phyloP scores from a whole-genome alignment of 23 tunicate genomes.

The Phallusia fumigata region DNA sequence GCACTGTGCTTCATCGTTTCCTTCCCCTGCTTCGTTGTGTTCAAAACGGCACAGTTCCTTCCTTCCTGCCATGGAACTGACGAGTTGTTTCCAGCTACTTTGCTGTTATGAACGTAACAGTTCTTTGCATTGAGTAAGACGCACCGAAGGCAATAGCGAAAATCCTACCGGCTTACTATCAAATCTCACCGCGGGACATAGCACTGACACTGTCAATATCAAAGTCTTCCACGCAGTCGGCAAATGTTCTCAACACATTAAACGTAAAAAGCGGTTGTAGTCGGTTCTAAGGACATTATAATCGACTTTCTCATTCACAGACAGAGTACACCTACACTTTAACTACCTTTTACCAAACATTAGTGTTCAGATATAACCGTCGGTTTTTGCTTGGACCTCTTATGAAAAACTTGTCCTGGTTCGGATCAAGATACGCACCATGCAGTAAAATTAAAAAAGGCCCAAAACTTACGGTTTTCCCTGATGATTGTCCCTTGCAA shows the following conservation, averaged over 20 bases:
- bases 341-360: too few relatives aligned
- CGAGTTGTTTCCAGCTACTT: slow-evolving; percentile 26
- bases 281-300: too few relatives aligned
- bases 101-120: slow-evolving; percentile 1
- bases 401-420: too few relatives aligned
- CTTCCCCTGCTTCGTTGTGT: slow-evolving; percentile 49
- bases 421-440: too few relatives aligned
- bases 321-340: too few relatives aligned
- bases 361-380: too few relatives aligned
- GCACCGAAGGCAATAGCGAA: background rate
- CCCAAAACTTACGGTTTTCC: slow-evolving; percentile 36
- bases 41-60: slow-evolving; percentile 39
- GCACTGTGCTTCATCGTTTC: slow-evolving; percentile 38
- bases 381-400: too few relatives aligned
- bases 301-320: too few relatives aligned
- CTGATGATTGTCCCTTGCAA: slow-evolving; percentile 66
- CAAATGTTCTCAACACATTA: too few relatives aligned
- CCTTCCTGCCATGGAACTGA: slow-evolving; percentile 52
- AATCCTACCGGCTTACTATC: background rate
- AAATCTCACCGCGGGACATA: background rate
- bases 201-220: background rate
- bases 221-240: background rate
- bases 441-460: too few relatives aligned
- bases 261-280: too few relatives aligned
- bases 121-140: background rate